These are phyloP conservation scores for Gymnorhina tibicen DNA, from an alignment of 2,113 vertebrate species.

Conservation along the genomic window DNA sequence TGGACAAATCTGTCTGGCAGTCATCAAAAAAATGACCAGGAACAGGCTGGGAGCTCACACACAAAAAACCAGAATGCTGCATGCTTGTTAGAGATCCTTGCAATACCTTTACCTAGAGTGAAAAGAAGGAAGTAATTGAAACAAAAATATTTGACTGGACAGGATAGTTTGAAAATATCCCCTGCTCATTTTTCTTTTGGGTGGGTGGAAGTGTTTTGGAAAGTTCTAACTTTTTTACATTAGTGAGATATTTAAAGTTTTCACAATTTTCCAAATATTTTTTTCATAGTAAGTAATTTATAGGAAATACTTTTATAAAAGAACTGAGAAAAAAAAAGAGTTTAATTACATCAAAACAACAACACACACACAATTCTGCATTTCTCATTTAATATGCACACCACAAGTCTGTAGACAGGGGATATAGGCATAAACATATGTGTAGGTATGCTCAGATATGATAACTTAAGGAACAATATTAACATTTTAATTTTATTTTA, in stretches of 20 bases:
- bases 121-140: neutral
- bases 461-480: neutral
- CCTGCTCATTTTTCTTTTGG: neutral
- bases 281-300: neutral
- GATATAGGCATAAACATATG: fast-evolving
- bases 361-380: neutral
- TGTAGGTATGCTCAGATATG: neutral
- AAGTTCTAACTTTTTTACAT: neutral
- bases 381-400: neutral
- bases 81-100: neutral
- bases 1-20: neutral
- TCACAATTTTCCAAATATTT: neutral
- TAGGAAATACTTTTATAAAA: neutral
- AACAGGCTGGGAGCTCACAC: neutral
- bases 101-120: neutral
- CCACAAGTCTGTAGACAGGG: neutral
- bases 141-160: neutral
- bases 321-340: fast-evolving
- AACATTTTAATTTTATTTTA: neutral
- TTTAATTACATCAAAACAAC: neutral
- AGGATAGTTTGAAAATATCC: neutral
- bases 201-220: neutral
- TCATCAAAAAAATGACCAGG: neutral
- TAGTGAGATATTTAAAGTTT: neutral
- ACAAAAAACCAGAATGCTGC: neutral